Percentiles rank a stretch among this genome's conserved stretches.
Conservation (phyloP, 2,888 invertebrate species). For the Anoplius nigerrimus region DNA sequence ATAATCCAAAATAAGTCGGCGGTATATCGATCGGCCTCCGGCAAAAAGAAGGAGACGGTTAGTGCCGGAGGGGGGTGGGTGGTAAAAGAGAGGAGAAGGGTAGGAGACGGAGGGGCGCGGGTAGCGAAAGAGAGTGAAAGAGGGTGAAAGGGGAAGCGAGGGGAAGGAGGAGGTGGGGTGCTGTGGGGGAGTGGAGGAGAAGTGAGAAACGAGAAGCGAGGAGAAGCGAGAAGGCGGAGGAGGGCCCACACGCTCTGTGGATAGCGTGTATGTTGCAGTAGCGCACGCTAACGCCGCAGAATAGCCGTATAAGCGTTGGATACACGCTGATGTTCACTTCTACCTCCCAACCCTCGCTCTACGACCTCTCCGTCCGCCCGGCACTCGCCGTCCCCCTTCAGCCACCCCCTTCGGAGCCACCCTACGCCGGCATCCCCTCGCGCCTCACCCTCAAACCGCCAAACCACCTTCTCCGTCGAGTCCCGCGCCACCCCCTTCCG, state of each 20-base stretch:
- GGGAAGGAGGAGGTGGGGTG: conserved; percentile 21
- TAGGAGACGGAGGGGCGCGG: conserved; percentile 41
- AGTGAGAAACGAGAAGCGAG: conserved; percentile 11
- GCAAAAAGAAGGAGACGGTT: conserved; percentile 56
- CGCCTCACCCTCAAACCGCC: not conserved
- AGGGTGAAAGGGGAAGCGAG: too few species aligned
- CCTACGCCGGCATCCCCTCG: conserved; percentile 14
- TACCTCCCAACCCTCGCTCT: conserved; percentile 27
- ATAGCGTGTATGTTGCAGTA: conserved; percentile 31
- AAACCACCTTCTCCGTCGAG: conserved; percentile 15
- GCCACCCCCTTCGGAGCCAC: conserved; percentile 18
- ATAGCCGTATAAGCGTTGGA: conserved; percentile 54
- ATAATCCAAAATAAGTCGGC: conserved; percentile 68
- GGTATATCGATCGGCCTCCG: conserved; percentile 61
- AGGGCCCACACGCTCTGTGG: conserved; percentile 11
- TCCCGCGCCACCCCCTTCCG: conserved; percentile 26
- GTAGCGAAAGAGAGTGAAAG: conserved; percentile 46
- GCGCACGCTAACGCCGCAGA: conserved; percentile 45
- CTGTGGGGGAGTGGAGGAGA: not conserved
- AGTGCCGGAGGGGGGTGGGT: conserved; percentile 32
- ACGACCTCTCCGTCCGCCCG: conserved; percentile 31
- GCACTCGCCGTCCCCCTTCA: conserved; percentile 28
- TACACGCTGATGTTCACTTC: conserved; percentile 56
- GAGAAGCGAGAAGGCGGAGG: conserved; percentile 21
- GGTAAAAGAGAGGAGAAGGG: not conserved